These are phyloP conservation scores for Fulmarus glacialis DNA, from an alignment of 2,113 vertebrate genomes.

Conservation along the genomic window DNA sequence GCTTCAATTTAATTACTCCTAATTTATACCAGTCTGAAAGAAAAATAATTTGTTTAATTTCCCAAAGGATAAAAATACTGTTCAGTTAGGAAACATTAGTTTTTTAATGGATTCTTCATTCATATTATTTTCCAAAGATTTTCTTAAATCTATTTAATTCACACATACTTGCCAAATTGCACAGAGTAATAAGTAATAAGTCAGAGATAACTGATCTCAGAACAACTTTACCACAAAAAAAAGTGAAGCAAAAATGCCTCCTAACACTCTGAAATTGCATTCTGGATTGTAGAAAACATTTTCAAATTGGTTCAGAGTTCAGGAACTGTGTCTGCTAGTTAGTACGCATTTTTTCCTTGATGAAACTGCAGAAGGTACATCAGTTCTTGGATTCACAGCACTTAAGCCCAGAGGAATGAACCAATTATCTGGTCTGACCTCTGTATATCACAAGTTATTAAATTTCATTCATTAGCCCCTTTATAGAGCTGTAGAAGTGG, in stretches of 20 bases:
- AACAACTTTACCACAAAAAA: not conserved
- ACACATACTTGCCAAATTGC: not conserved
- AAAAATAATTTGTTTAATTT: constrained; percentile 22
- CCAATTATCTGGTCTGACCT: constrained; percentile 25
- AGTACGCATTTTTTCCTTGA: not conserved
- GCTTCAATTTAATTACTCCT: not conserved
- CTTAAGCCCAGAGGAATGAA: not conserved
- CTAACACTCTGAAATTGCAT: not conserved
- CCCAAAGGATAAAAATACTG: not conserved
- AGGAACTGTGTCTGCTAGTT: not conserved
- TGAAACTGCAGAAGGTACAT: not conserved
- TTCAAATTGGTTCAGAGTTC: not conserved
- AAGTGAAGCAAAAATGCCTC: not conserved
- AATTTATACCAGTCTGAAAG: not conserved
- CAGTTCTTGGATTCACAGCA: not conserved
- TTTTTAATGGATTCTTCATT: not conserved
- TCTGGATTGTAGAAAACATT: not conserved
- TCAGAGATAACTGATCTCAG: not conserved
- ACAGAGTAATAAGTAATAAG: not conserved
- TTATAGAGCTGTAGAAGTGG: not conserved
- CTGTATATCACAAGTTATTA: not conserved
- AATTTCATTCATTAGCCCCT: constrained; percentile 24
- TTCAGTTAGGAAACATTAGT: not conserved
- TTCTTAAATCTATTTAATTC: not conserved
- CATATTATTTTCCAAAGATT: not conserved